These are phyloP conservation scores for Pachypeltis micranthus DNA, from an alignment of 1,140 invertebrate genomes.

Conservation along the genomic window DNA sequence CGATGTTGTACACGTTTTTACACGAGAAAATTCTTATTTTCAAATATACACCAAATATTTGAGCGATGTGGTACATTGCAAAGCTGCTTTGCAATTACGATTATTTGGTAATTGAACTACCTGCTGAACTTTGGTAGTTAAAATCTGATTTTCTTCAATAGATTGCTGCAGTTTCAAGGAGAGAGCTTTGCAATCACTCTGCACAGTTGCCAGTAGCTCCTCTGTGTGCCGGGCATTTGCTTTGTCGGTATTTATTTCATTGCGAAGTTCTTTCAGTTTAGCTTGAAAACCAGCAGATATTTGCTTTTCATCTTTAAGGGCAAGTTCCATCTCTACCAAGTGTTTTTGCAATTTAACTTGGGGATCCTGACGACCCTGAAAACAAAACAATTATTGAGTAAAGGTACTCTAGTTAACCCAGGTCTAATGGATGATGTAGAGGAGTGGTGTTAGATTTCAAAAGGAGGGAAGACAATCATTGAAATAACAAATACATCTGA, in stretches of 20 bases:
- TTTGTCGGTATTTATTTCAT: constrained; percentile 51
- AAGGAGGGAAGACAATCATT: no score
- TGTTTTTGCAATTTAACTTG: constrained; percentile 75
- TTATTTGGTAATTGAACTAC: no score
- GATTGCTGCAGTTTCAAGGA: constrained; percentile 47
- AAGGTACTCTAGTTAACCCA: no score
- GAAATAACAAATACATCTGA: no score
- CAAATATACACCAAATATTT: no score
- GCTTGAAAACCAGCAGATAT: constrained; percentile 52
- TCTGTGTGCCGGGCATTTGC: constrained; percentile 42
- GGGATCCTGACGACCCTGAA: constrained; percentile 66
- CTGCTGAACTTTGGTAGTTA: constrained; percentile 37
- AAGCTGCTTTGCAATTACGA: no score
- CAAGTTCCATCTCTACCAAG: constrained; percentile 66
- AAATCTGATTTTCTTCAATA: constrained; percentile 39
- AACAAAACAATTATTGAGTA: no score
- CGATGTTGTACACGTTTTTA: no score
- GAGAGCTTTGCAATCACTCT: constrained; percentile 44
- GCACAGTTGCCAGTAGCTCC: constrained; percentile 40
- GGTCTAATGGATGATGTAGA: no score
- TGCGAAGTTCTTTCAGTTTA: constrained; percentile 64
- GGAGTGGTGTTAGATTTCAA: no score
- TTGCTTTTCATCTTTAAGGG: constrained; percentile 56
- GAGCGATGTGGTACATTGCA: no score
- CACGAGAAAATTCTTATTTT: no score